These are phyloP conservation scores for Nemurella pictetii DNA, from an alignment of 2,888 invertebrate species.

Conservation along the genomic window DNA sequence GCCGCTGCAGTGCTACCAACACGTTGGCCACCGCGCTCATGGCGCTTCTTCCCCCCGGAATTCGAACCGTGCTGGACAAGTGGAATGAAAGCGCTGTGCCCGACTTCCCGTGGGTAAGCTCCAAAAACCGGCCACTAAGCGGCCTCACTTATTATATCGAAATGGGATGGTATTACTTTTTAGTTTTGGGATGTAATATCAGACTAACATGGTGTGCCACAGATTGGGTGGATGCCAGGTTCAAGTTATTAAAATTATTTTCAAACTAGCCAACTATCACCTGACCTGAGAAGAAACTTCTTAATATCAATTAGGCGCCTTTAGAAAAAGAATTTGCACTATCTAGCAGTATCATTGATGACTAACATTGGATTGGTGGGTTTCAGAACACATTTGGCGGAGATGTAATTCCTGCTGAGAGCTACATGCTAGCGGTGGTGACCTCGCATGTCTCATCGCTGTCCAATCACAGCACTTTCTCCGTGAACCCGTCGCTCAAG, in stretches of 20 bases:
- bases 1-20: conserved; percentile 50
- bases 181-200: too few relatives aligned
- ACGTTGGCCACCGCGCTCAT: conserved; percentile 57
- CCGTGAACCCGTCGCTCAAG: conserved; percentile 65
- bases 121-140: too few relatives aligned
- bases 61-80: conserved; percentile 62
- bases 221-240: too few relatives aligned
- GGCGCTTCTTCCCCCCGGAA: conserved; percentile 58
- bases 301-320: too few relatives aligned
- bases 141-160: too few relatives aligned
- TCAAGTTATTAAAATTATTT: too few relatives aligned
- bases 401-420: conserved; percentile 82
- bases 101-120: conserved; percentile 64
- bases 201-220: too few relatives aligned
- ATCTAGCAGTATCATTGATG: too few relatives aligned
- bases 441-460: conserved; percentile 66
- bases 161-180: too few relatives aligned
- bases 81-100: conserved; percentile 62
- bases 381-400: conserved; percentile 69
- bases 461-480: conserved; percentile 62
- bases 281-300: too few relatives aligned
- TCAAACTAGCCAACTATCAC: too few relatives aligned
- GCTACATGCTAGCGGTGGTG: conserved; percentile 76
- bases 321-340: too few relatives aligned
- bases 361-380: conserved; percentile 37